Percentiles rank a stretch among this genome's conserved stretches.
Conservation (phyloP, 2,113 vertebrate species). For the Pteronura brasiliensis region DNA sequence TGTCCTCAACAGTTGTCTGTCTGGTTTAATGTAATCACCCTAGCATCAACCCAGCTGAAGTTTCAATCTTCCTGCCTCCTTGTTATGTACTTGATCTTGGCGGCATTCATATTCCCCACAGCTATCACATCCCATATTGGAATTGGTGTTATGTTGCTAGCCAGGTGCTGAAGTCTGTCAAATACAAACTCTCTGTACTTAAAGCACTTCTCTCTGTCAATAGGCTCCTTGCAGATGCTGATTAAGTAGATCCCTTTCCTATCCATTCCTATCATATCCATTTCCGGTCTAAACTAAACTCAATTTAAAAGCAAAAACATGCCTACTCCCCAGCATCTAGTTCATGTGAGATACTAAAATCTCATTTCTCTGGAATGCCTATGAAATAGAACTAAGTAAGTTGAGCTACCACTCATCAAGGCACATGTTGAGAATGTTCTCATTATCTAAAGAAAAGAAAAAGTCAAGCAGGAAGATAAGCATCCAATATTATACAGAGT, state of each 20-base stretch:
- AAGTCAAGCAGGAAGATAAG: not conserved
- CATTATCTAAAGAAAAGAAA: not conserved
- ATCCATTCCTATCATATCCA: not conserved
- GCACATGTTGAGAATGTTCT: not conserved
- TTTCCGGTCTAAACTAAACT: slow-evolving; percentile 18
- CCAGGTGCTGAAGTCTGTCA: slow-evolving; percentile 10
- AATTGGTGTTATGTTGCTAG: not conserved
- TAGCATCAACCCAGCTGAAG: not conserved
- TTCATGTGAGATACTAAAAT: not conserved
- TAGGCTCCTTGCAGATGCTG: not conserved
- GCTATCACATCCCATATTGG: not conserved
- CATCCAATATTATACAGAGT: not conserved
- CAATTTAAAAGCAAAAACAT: not conserved
- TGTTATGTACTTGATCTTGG: not conserved
- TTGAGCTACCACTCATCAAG: not conserved
- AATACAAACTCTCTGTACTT: not conserved
- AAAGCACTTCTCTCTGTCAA: not conserved
- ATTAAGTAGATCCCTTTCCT: not conserved
- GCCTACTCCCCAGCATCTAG: not conserved
- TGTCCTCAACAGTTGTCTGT: not conserved
- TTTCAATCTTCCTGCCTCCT: not conserved
- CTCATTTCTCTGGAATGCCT: not conserved
- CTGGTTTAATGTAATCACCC: not conserved
- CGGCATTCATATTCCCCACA: not conserved
- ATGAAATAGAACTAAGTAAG: not conserved